Percentiles rank a stretch among this genome's conserved stretches.
These are phyloP conservation scores for Laticauda laticaudata DNA, from an alignment of 2,113 vertebrate species.

Conservation along the genomic window DNA sequence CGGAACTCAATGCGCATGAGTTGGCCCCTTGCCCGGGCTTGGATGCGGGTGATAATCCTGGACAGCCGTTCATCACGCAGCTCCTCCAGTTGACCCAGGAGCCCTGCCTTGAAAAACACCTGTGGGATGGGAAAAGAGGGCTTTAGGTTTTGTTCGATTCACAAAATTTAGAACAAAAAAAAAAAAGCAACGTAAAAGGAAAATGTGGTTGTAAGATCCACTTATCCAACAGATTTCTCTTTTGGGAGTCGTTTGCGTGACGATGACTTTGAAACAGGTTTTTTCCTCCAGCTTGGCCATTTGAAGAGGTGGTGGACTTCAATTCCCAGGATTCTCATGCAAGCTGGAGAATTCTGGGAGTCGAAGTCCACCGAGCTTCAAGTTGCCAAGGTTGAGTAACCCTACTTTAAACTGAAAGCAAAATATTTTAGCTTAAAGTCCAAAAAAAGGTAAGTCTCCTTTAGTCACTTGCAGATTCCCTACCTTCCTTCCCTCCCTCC, in stretches of 20 bases:
- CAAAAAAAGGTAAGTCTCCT: neutral
- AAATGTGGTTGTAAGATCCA: neutral
- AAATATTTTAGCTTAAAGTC: neutral
- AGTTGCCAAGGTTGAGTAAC: neutral
- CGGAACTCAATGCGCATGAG: conserved; percentile 87
- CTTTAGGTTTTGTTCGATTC: neutral
- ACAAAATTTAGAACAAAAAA: neutral
- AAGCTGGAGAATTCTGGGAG: neutral
- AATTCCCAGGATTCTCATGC: neutral
- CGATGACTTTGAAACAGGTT: neutral
- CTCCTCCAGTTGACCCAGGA: conserved; percentile 86
- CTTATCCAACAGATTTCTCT: neutral
- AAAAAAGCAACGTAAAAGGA: neutral
- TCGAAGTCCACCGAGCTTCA: neutral
- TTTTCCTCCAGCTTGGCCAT: neutral
- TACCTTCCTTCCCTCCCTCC: no score
- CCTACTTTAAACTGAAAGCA: neutral
- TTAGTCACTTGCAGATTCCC: neutral
- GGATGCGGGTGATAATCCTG: conserved; percentile 85
- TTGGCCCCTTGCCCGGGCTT: conserved; percentile 81
- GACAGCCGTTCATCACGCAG: conserved; percentile 86
- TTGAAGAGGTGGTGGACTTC: neutral
- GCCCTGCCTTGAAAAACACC: conserved; percentile 85
- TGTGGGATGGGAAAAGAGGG: conserved; percentile 1
- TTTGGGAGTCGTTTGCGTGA: neutral